These are phyloP conservation scores for Scalopus aquaticus DNA, from an alignment of 2,113 vertebrate species.

Conservation along the genomic window DNA sequence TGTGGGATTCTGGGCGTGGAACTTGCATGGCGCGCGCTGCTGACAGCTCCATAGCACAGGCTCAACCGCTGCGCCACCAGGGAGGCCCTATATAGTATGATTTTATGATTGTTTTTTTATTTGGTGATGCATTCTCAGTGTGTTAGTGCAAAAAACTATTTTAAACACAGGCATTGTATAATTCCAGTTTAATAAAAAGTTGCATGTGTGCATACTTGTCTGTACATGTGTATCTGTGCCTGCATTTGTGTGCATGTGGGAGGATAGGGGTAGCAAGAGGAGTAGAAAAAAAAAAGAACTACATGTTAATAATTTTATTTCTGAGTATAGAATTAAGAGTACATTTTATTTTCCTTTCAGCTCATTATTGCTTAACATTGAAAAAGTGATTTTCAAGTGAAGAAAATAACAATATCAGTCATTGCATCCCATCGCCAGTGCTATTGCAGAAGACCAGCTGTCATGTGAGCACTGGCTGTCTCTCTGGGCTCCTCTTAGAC, in stretches of 20 bases:
- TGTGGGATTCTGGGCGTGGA: too few species aligned
- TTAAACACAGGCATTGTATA: not conserved
- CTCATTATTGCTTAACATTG: not conserved
- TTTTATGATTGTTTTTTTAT: not conserved
- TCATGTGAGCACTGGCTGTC: not conserved
- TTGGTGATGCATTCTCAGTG: not conserved
- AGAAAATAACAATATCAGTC: not conserved
- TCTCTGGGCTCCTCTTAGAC: not conserved
- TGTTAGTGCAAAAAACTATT: not conserved
- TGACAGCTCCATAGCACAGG: too few species aligned
- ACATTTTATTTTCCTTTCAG: not conserved
- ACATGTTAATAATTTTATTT: not conserved
- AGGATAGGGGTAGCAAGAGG: not conserved
- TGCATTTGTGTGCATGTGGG: accelerated
- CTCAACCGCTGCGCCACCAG: too few species aligned
- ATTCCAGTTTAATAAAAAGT: not conserved
- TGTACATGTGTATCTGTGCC: not conserved
- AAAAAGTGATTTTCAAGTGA: not conserved
- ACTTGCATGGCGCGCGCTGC: too few species aligned
- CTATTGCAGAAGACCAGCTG: not conserved
- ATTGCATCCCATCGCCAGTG: not conserved
- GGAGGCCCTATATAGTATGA: too few species aligned
- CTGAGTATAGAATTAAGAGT: not conserved
- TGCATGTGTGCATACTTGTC: not conserved
- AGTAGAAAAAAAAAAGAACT: not conserved